Conservation (phyloP, 2,113 vertebrate species). For the Hippocampus guttulatus region DNA sequence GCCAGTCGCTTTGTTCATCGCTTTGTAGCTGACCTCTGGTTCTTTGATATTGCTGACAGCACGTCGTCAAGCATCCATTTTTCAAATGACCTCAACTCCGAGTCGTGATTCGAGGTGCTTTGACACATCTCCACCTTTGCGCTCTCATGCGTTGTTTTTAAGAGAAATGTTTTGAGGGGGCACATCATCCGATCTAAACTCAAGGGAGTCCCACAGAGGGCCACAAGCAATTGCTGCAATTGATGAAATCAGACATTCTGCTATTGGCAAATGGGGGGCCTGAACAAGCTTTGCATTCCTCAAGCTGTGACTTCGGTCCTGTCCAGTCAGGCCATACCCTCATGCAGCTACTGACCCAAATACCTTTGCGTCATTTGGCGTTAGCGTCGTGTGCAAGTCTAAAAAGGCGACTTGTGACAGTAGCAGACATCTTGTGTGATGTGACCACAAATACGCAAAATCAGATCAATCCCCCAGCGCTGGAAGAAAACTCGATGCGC, state of each 20-base stretch:
- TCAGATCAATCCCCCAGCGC: background rate
- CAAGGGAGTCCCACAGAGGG: conserved; percentile 10
- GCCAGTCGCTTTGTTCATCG: background rate
- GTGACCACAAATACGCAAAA: too few relatives aligned
- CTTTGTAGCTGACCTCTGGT: background rate
- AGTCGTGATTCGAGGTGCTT: conserved; percentile 17
- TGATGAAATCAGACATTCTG: conserved; percentile 53
- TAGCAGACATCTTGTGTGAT: too few relatives aligned
- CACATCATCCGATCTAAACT: background rate
- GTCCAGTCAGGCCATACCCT: conserved; percentile 45
- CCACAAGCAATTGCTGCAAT: background rate
- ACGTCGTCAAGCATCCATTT: background rate
- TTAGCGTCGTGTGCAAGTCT: background rate
- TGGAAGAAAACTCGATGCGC: too few relatives aligned
- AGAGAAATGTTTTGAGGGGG: background rate
- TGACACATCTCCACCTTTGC: conserved; percentile 23
- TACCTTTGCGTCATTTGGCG: conserved; percentile 24
- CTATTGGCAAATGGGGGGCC: conserved; percentile 44
- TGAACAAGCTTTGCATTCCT: conserved; percentile 46
- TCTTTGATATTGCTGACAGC: background rate
- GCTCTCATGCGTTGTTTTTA: background rate
- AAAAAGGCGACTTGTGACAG: background rate
- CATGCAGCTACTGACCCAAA: conserved; percentile 18
- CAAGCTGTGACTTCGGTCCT: conserved; percentile 34
- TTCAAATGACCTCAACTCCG: conserved; percentile 18